These are phyloP conservation scores for Anthonomus grandis DNA, from an alignment of 1,140 invertebrate genomes.

Conservation along the genomic window DNA sequence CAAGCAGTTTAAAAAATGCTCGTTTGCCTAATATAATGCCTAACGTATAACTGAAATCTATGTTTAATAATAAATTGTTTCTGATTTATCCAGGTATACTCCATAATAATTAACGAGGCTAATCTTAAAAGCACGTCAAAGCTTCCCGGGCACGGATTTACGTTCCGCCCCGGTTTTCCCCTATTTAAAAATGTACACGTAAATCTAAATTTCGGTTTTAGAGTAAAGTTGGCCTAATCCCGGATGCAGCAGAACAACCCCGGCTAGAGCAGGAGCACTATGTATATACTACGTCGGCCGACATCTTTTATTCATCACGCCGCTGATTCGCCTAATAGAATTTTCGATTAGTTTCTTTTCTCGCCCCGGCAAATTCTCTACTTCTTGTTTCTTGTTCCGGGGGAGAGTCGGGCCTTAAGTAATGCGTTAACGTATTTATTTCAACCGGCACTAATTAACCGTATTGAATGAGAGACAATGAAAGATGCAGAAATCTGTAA, in stretches of 20 bases:
- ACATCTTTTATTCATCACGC: conserved; percentile 24
- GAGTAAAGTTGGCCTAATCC: conserved; percentile 26
- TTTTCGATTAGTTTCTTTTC: conserved; percentile 29
- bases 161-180: background rate
- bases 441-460: background rate
- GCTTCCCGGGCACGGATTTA: background rate
- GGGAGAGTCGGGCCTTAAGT: conserved; percentile 7
- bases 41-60: no score
- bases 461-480: no score
- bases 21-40: no score
- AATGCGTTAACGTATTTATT: conserved; percentile 1
- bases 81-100: no score
- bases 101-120: conserved; percentile 1
- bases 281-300: conserved; percentile 25
- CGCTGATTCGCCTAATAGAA: conserved; percentile 31
- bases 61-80: no score
- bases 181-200: conserved; percentile 13
- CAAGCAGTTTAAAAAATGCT: no score
- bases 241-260: conserved; percentile 28
- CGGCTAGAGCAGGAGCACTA: conserved; percentile 24
- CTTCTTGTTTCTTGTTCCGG: conserved; percentile 17
- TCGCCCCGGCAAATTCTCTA: conserved; percentile 21
- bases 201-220: conserved; percentile 20
- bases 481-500: no score
- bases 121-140: conserved; percentile 2